Conservation (phyloP, 37 sponge, comb jelly and placozoan species). For the Chondrilla cf. caribensis region DNA sequence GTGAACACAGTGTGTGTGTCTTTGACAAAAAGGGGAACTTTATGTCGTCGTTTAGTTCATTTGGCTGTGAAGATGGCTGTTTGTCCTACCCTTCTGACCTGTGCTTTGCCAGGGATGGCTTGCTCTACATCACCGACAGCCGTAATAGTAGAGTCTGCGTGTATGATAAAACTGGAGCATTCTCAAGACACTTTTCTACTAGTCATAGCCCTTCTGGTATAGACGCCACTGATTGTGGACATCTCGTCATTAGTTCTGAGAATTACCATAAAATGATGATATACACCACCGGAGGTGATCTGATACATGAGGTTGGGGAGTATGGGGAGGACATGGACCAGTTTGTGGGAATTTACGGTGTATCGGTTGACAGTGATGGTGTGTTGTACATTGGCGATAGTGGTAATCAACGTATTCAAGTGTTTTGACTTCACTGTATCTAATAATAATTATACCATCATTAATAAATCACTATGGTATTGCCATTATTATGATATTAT, state of each 20-base stretch:
- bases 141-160: background rate
- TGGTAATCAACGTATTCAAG: background rate
- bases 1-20: background rate
- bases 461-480: too few species aligned
- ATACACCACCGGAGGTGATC: background rate
- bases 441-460: too few species aligned
- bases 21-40: background rate
- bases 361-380: background rate
- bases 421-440: background rate
- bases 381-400: background rate
- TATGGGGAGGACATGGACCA: background rate
- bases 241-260: background rate
- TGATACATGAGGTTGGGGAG: background rate
- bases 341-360: background rate
- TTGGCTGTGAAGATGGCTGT: background rate
- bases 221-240: background rate
- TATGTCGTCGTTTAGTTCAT: background rate
- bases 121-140: background rate
- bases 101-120: background rate
- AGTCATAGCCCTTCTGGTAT: background rate
- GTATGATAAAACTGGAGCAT: background rate
- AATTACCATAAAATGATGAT: background rate
- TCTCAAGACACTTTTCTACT: background rate
- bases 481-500: too few species aligned
- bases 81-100: background rate